A percentile compares a stretch with the other conserved stretches of the same genome.
Conservation (phyloP, 2,113 vertebrate genomes). For the Festucalex cinctus region DNA sequence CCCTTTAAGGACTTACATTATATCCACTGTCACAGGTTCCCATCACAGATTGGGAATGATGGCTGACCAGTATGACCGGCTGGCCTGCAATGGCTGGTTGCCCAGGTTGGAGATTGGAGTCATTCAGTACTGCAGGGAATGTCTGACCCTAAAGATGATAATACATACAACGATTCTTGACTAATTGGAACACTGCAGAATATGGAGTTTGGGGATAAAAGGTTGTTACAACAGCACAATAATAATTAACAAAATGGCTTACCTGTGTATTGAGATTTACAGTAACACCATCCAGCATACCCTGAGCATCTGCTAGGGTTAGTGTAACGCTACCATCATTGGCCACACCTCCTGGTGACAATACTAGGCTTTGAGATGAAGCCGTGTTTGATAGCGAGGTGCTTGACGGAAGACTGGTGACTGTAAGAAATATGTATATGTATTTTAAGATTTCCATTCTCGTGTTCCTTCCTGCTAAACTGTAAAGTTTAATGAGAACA, state of each 20-base stretch:
- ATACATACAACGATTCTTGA: background rate
- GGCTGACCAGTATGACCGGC: slow-evolving; percentile 92
- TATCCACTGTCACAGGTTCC: slow-evolving; percentile 54
- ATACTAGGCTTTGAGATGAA: slow-evolving; percentile 84
- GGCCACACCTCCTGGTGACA: slow-evolving; percentile 85
- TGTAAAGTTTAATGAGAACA: background rate
- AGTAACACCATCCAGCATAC: slow-evolving; percentile 91
- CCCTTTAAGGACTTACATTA: slow-evolving; percentile 50
- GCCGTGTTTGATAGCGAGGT: slow-evolving; percentile 80
- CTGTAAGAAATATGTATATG: slow-evolving; percentile 25
- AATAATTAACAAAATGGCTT: background rate
- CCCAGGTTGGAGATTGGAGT: slow-evolving; percentile 73
- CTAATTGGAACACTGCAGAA: background rate
- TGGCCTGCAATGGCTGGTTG: slow-evolving; percentile 73
- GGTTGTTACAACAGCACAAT: background rate
- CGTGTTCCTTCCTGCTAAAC: background rate
- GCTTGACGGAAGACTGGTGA: slow-evolving; percentile 76
- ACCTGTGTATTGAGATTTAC: slow-evolving; percentile 93
- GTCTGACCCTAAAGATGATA: slow-evolving; percentile 77
- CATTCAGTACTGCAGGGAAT: slow-evolving; percentile 84
- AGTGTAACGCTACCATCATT: slow-evolving; percentile 89
- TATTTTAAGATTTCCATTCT: background rate
- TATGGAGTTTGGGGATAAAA: background rate
- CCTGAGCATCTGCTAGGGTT: slow-evolving; percentile 90
- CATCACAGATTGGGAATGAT: slow-evolving; percentile 70